These are phyloP conservation scores for Lathamus discolor DNA, from an alignment of 2,113 vertebrate species.

Conservation along the genomic window DNA sequence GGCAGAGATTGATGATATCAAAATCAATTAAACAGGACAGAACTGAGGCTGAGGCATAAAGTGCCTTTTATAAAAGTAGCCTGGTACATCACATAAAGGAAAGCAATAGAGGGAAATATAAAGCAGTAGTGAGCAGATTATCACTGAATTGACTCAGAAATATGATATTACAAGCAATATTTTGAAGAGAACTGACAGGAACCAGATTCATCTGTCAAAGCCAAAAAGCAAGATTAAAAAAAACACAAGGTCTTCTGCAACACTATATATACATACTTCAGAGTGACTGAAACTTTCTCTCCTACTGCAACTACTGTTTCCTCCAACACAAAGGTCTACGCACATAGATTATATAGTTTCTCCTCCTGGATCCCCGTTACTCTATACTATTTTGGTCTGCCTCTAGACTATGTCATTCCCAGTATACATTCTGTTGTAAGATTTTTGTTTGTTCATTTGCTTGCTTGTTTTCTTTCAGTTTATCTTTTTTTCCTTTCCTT, in stretches of 20 bases:
- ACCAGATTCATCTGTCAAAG: slow-evolving; percentile 47
- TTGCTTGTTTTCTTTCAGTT: background rate
- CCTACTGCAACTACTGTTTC: background rate
- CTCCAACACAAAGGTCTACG: background rate
- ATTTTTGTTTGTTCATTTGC: background rate
- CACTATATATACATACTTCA: background rate
- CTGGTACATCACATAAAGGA: background rate
- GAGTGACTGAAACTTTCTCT: background rate
- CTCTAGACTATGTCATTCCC: background rate
- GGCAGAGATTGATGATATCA: background rate
- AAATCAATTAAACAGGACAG: background rate
- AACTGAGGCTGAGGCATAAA: background rate
- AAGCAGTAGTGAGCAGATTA: background rate
- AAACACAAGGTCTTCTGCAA: background rate
- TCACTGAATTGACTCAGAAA: background rate
- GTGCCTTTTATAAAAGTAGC: background rate
- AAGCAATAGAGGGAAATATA: background rate
- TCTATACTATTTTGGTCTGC: background rate
- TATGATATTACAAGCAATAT: background rate
- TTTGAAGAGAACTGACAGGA: slow-evolving; percentile 36
- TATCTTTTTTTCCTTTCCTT: background rate
- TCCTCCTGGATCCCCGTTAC: background rate
- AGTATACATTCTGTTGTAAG: background rate
- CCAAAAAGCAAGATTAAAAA: slow-evolving; percentile 10
- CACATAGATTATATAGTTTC: background rate